These are phyloP conservation scores for Misgurnus mizolepis DNA, from an alignment of 2,113 vertebrate genomes.

Conservation along the genomic window DNA sequence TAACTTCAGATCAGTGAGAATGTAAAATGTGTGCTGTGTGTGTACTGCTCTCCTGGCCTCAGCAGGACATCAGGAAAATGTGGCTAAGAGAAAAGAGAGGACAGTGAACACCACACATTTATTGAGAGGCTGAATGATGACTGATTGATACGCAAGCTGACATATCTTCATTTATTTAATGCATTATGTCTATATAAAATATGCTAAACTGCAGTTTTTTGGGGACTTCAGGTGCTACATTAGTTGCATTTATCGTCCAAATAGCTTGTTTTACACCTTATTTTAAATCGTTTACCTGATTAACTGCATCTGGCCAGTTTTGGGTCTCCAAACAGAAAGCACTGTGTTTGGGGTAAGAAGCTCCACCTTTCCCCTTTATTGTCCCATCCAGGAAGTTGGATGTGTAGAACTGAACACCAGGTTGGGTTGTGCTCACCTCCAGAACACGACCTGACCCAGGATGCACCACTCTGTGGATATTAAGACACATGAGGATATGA, in stretches of 20 bases:
- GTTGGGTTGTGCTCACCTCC: slow-evolving; percentile 87
- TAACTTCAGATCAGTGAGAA: slow-evolving; percentile 66
- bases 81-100: slow-evolving; percentile 66
- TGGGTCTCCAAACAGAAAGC: slow-evolving; percentile 94
- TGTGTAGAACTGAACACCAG: slow-evolving; percentile 94
- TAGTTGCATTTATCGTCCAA: too few relatives aligned
- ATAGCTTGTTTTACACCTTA: too few relatives aligned
- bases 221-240: too few relatives aligned
- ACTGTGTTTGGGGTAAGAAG: slow-evolving; percentile 81
- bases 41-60: slow-evolving; percentile 80
- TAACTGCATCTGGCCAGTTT: slow-evolving; percentile 91
- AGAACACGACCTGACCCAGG: slow-evolving; percentile 79
- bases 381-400: slow-evolving; percentile 91
- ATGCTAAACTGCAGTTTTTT: too few relatives aligned
- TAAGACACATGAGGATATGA: background rate
- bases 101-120: slow-evolving; percentile 12
- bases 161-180: too few relatives aligned
- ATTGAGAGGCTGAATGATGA: background rate
- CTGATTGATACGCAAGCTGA: too few relatives aligned
- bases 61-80: slow-evolving; percentile 84
- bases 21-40: slow-evolving; percentile 79
- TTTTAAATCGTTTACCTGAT: slow-evolving; percentile 76
- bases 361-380: slow-evolving; percentile 79
- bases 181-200: too few relatives aligned
- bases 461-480: slow-evolving; percentile 78